Evolutionary conservation across 2,888 invertebrate genomes (phyloP).

Genomic region (Seira musarum): DNA sequence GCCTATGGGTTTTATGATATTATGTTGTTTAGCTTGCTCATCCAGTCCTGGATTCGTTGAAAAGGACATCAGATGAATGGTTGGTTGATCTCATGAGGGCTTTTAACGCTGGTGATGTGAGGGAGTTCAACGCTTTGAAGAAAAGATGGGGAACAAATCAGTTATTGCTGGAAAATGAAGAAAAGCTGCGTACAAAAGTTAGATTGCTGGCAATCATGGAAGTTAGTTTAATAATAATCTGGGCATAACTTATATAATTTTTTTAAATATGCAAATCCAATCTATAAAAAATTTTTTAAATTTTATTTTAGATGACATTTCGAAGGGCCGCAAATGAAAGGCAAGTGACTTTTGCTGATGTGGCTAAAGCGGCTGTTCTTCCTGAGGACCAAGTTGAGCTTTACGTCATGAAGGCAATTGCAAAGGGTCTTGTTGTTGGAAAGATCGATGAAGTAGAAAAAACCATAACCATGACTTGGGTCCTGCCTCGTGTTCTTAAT

Average conservation of each 20-base stretch:
- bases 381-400: slow-evolving; percentile 91
- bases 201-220: slow-evolving; percentile 97
- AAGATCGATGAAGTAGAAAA: slow-evolving; percentile 92
- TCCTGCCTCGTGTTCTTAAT: slow-evolving; percentile 86
- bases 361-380: slow-evolving; percentile 87
- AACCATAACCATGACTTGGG: slow-evolving; percentile 87
- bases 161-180: slow-evolving; percentile 86
- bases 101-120: slow-evolving; percentile 89
- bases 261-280: not conserved
- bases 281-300: slow-evolving; percentile 60
- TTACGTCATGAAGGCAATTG: slow-evolving; percentile 97
- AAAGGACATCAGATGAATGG: slow-evolving; percentile 89
- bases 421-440: slow-evolving; percentile 94
- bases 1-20: not conserved
- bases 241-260: not conserved
- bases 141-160: slow-evolving; percentile 85
- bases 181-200: slow-evolving; percentile 91
- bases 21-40: slow-evolving; percentile 83
- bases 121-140: slow-evolving; percentile 82
- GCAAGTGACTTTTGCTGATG: slow-evolving; percentile 91
- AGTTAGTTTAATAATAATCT: slow-evolving; percentile 73
- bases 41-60: slow-evolving; percentile 90
- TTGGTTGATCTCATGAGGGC: slow-evolving; percentile 87
- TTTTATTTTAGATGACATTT: slow-evolving; percentile 98
- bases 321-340: slow-evolving; percentile 90